Conservation (phyloP, 2,797 vertebrate genomes). For the Anolis apletophallus region DNA sequence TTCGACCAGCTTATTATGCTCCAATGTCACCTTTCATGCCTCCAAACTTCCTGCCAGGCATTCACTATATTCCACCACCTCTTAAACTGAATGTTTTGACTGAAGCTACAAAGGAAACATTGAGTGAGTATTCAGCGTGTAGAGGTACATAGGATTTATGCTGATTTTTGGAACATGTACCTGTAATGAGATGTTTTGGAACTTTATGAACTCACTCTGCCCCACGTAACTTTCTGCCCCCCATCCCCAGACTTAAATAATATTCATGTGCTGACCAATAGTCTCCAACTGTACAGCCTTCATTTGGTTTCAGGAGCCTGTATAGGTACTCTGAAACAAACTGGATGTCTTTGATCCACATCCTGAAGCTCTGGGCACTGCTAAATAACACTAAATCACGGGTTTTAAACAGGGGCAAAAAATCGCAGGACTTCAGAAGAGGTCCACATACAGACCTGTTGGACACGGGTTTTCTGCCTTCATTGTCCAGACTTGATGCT, state of each 20-base stretch:
- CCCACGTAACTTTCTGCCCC: background rate
- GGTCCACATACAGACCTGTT: too few relatives aligned
- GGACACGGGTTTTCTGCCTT: too few relatives aligned
- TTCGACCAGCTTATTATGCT: conserved; percentile 72
- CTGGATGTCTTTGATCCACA: too few relatives aligned
- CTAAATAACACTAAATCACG: too few relatives aligned
- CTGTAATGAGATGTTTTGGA: background rate
- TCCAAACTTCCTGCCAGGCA: conserved; percentile 71
- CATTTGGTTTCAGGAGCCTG: too few relatives aligned
- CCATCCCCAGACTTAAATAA: background rate
- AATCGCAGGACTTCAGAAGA: too few relatives aligned
- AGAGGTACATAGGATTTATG: background rate
- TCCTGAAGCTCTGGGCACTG: too few relatives aligned
- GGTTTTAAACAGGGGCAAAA: too few relatives aligned
- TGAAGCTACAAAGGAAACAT: conserved; percentile 68
- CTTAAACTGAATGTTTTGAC: conserved; percentile 67
- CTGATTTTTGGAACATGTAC: background rate
- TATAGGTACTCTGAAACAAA: too few relatives aligned
- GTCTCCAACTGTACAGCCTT: background rate
- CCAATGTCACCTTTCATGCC: conserved; percentile 73
- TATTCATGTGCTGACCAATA: background rate
- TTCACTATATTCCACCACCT: conserved; percentile 73
- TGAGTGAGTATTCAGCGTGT: conserved; percentile 67
- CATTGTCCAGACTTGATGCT: too few relatives aligned
- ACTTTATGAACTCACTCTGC: background rate